A percentile compares a stretch with the other conserved stretches of the same genome.
phyloP scores from a whole-genome alignment of 2,797 vertebrate species.

The Oreortyx pictus region DNA sequence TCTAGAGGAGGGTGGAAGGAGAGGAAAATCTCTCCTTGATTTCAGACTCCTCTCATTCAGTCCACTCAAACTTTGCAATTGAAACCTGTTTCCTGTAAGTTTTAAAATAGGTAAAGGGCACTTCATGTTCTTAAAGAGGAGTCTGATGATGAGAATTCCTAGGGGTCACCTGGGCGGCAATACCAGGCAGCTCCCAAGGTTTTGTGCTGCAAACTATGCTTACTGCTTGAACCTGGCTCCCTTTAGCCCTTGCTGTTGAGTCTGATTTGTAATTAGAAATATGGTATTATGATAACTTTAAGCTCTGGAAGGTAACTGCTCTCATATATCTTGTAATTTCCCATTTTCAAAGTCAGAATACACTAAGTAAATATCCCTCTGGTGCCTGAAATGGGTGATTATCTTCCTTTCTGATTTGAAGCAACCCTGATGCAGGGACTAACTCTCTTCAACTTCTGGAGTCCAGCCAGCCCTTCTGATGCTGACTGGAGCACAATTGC shows the following conservation, averaged over 20 bases:
- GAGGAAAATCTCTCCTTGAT: not conserved
- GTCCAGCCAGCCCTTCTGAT: conserved; percentile 5
- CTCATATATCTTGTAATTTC: not conserved
- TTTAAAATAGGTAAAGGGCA: not conserved
- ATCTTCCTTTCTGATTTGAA: conserved; percentile 37
- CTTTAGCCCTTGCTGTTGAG: not conserved
- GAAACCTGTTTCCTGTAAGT: not conserved
- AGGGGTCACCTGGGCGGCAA: not conserved
- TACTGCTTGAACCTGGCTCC: not conserved
- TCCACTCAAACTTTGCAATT: not conserved
- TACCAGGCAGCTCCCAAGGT: not conserved
- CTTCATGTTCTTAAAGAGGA: not conserved
- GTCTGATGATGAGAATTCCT: not conserved
- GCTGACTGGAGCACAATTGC: conserved; percentile 2
- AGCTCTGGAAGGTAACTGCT: conserved; percentile 12
- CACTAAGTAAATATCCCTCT: conserved; percentile 33
- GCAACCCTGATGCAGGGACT: not conserved
- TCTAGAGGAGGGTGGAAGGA: not conserved
- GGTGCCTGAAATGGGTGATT: conserved; percentile 20
- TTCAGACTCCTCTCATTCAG: not conserved
- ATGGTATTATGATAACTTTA: not conserved
- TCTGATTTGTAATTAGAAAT: not conserved
- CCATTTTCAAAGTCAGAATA: conserved; percentile 38
- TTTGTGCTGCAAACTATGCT: not conserved
- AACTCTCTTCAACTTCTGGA: conserved; percentile 37